These are phyloP conservation scores for Caenorhabditis uteleia DNA, from an alignment of 2,888 invertebrate species.

Conservation along the genomic window DNA sequence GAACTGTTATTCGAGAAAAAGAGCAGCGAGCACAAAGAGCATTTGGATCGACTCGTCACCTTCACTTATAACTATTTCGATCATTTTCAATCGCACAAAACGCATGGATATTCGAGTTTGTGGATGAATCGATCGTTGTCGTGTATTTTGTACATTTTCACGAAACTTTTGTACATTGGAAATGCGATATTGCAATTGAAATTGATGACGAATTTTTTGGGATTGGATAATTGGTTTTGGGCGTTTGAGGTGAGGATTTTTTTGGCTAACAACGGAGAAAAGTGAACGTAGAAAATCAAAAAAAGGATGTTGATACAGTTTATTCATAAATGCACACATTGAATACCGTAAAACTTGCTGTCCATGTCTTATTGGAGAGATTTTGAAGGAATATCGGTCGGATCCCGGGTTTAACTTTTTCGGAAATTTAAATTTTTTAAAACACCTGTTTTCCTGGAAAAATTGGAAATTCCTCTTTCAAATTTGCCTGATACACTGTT, in stretches of 20 bases:
- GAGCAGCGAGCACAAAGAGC: constrained; percentile 12
- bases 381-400: no score
- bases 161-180: constrained; percentile 25
- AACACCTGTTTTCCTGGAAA: no score
- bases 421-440: no score
- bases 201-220: constrained; percentile 24
- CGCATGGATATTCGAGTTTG: constrained; percentile 22
- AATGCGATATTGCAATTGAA: constrained; percentile 33
- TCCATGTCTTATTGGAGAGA: no score
- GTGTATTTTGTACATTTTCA: constrained; percentile 15
- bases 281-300: no score
- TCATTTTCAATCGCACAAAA: constrained; percentile 25
- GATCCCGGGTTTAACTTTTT: no score
- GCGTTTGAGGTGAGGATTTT: constrained; percentile 26
- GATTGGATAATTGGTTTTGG: constrained; percentile 24
- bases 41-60: constrained; percentile 12
- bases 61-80: constrained; percentile 35
- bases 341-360: no score
- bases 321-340: no score
- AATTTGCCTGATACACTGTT: no score
- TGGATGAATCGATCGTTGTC: constrained; percentile 23
- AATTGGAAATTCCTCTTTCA: no score
- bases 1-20: constrained; percentile 18
- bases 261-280: no score
- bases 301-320: no score